Evolutionary conservation across 1,140 invertebrate genomes (phyloP), one percentile per base, ranked within the genome.

Genomic region (Drosophila neocordata): DNA sequence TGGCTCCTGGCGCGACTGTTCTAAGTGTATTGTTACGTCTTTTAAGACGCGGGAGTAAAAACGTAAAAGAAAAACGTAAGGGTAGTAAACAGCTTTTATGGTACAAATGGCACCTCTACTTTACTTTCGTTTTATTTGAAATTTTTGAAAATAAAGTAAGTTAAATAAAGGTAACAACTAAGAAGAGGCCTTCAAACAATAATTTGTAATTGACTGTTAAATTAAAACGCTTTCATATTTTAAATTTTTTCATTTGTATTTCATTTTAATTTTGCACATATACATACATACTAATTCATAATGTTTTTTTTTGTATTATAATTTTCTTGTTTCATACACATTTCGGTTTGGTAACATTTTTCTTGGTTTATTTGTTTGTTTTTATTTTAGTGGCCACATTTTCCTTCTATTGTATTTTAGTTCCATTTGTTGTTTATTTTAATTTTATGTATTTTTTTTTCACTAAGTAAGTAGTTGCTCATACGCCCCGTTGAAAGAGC

Each of bases 221-320:
- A 48, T 48, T 20, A 1, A 48, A 48, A 48, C 15, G 6, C n/a
- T 18, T 31, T 22, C n/a, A 7, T 8, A 4, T 15, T 44, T 15
- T 44, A 4, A 48, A 11, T 11, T 1, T 6, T 13, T 65, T 66
- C 24, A 38, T 73, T 37, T 65, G 53, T 73, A 69, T 83, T 81
- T 73, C 34, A 52, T 76, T 82, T 85, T 88, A 78, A 84, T 88
- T 89, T 53, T 87, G 83, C 84, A 87, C 76, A 88, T 87, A 65
- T 71, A 87, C 65, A 74, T 85, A 87, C 84, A 79, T 78, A 87
- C 79, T 87, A 87, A 76, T 83, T 87, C 78, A 79, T 89, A 79
- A 59, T 56, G 60, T 68, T 73, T 82, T 68, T 73, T 72, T 73
- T 70, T 64, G 41, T 79, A 52, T 48, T 72, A 63, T 62, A 68